Evolutionary conservation across 2,888 invertebrate species (phyloP).

Genomic region (Coenonympha glycerion): DNA sequence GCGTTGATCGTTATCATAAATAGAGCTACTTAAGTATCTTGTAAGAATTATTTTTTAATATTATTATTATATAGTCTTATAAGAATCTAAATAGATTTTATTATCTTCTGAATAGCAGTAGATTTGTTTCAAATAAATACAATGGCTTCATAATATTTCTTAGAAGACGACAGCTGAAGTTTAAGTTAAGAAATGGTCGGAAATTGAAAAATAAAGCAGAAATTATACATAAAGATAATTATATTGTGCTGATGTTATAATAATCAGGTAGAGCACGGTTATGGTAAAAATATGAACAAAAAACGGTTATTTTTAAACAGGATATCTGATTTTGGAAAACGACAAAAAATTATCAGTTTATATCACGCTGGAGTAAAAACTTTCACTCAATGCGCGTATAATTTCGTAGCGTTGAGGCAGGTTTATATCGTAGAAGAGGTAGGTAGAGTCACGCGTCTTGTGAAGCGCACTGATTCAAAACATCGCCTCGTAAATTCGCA

Average conservation of each 20-base stretch:
- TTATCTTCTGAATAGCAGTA: no score
- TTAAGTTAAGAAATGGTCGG: no score
- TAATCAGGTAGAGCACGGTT: no score
- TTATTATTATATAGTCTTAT: neutral
- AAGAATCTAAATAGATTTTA: neutral
- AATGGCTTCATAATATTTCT: no score
- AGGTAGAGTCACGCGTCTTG: neutral
- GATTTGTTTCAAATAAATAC: no score
- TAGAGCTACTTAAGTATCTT: no score
- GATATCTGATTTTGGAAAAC: neutral
- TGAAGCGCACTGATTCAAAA: conserved; percentile 10
- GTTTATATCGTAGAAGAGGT: no score
- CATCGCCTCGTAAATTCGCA: conserved; percentile 20
- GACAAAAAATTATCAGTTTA: neutral
- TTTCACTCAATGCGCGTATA: neutral
- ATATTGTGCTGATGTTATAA: no score
- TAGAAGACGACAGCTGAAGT: no score
- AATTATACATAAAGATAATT: no score
- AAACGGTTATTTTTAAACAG: neutral
- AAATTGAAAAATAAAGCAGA: no score
- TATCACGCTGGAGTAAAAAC: neutral
- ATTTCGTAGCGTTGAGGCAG: neutral
- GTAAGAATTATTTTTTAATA: neutral
- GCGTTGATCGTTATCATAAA: no score
- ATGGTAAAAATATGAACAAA: neutral